A percentile compares a stretch with the other conserved stretches of the same genome.
These are phyloP conservation scores for Equus quagga DNA, from an alignment of 2,113 vertebrate species.

Conservation along the genomic window DNA sequence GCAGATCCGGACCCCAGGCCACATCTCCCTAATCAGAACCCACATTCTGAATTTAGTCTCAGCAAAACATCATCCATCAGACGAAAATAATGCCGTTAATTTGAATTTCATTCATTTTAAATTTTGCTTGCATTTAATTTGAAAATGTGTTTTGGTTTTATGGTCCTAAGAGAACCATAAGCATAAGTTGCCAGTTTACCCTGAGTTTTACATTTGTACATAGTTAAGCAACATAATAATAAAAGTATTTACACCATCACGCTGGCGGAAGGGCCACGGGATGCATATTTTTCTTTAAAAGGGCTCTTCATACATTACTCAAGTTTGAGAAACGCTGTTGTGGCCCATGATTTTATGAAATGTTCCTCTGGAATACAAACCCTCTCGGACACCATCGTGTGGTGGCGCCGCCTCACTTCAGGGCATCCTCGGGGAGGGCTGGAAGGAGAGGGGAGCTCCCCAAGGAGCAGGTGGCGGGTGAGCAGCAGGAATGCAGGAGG, in stretches of 20 bases:
- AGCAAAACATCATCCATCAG: background rate
- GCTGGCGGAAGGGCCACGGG: background rate
- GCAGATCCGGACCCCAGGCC: background rate
- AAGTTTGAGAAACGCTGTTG: background rate
- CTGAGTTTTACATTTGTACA: background rate
- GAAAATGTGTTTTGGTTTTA: conserved; percentile 16
- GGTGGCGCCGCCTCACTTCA: no score
- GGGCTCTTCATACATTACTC: background rate
- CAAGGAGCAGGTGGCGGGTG: rapidly evolving
- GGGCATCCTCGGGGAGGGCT: background rate
- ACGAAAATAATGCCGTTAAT: conserved; percentile 23
- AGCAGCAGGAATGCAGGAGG: background rate
- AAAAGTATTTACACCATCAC: background rate
- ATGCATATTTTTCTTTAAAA: background rate
- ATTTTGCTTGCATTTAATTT: conserved; percentile 65
- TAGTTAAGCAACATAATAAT: background rate
- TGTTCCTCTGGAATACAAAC: background rate
- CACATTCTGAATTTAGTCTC: background rate
- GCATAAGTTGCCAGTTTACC: background rate
- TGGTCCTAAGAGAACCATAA: background rate
- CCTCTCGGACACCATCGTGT: rapidly evolving
- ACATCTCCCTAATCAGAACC: background rate
- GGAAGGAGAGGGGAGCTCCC: background rate
- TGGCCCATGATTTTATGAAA: rapidly evolving
- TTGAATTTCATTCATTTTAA: conserved; percentile 62